phyloP scores from a whole-genome alignment of 2,113 vertebrate genomes.

The Struthidea cinerea region DNA sequence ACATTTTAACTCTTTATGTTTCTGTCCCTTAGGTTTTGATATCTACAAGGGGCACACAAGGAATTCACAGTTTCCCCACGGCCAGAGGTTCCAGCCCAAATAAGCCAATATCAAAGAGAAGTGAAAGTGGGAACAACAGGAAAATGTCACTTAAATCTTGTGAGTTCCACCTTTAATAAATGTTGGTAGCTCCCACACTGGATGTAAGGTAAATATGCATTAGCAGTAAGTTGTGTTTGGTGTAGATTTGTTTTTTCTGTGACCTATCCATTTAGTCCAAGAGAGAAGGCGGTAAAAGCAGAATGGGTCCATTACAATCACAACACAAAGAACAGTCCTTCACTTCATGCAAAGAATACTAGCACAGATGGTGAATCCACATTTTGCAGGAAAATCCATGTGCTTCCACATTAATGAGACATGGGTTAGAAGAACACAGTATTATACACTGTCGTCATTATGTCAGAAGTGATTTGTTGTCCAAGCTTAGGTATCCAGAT shows the following conservation, averaged over 20 bases:
- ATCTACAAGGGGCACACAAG: neutral
- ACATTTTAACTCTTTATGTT: neutral
- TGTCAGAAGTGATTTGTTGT: slow-evolving; percentile 38
- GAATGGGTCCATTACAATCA: neutral
- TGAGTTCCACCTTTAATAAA: neutral
- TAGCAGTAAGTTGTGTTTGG: neutral
- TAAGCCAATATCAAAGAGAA: neutral
- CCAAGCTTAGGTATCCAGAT: slow-evolving; percentile 48
- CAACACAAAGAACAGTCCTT: slow-evolving; percentile 17
- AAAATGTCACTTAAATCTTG: neutral
- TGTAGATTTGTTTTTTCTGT: neutral
- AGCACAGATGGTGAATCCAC: slow-evolving; percentile 60
- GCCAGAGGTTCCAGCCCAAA: neutral
- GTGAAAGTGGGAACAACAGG: neutral
- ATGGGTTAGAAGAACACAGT: neutral
- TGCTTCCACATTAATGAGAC: slow-evolving; percentile 45
- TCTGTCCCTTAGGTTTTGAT: neutral
- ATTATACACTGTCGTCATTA: slow-evolving; percentile 29
- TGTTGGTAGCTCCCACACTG: neutral
- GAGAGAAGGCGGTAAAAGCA: neutral
- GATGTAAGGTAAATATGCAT: neutral
- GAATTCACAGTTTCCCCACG: neutral
- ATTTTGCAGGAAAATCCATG: slow-evolving; percentile 51
- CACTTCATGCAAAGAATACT: neutral
- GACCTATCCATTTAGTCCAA: neutral